phyloP scores from a whole-genome alignment of 2,888 invertebrate genomes.

The Nomada fabriciana region DNA sequence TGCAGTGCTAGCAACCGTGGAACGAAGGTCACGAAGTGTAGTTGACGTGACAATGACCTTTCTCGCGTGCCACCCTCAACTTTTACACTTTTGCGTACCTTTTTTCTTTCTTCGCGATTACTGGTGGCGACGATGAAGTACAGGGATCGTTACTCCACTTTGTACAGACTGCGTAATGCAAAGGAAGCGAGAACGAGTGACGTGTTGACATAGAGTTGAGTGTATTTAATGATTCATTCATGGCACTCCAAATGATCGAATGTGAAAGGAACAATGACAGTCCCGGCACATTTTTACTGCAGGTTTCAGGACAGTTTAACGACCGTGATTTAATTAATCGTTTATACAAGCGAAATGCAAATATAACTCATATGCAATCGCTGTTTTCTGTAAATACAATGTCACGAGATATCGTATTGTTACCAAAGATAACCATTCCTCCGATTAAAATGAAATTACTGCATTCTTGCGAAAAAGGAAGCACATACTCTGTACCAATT shows the following conservation, averaged over 20 bases:
- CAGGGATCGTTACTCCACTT: neutral
- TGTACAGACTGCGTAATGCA: too few species aligned
- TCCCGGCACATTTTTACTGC: neutral
- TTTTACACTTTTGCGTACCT: neutral
- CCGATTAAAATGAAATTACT: too few species aligned
- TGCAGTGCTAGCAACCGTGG: slow-evolving; percentile 52
- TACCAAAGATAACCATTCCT: neutral
- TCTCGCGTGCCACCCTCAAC: slow-evolving; percentile 20
- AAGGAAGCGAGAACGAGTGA: neutral
- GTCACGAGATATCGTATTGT: too few species aligned
- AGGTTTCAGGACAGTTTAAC: neutral
- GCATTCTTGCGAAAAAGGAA: neutral
- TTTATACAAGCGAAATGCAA: neutral
- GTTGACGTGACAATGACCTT: slow-evolving; percentile 71
- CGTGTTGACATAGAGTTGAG: too few species aligned
- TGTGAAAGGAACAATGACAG: neutral
- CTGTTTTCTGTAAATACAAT: neutral
- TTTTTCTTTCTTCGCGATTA: neutral
- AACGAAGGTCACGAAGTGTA: slow-evolving; percentile 59
- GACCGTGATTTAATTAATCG: neutral
- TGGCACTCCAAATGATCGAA: neutral
- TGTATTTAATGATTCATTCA: neutral
- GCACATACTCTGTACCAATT: neutral
- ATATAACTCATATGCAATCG: neutral
- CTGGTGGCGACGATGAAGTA: neutral